phyloP scores from a whole-genome alignment of 2,888 invertebrate species.

The Nephrotoma guestfalica region DNA sequence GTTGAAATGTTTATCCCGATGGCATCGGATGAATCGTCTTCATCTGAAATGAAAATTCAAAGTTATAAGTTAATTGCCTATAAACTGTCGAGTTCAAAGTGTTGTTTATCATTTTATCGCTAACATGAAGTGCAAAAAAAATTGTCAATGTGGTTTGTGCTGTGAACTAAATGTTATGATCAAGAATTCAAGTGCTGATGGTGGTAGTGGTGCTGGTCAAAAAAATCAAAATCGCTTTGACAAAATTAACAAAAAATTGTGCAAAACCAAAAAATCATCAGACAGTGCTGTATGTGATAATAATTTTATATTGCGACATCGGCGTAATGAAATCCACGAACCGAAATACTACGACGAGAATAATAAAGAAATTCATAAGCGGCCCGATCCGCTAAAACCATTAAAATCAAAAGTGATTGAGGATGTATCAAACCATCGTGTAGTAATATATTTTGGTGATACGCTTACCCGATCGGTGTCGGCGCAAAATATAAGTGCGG shows the following conservation, averaged over 20 bases:
- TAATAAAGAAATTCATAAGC: not conserved
- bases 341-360: not conserved
- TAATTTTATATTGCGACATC: slow-evolving; percentile 36
- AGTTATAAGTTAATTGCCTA: not conserved
- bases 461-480: slow-evolving; percentile 35
- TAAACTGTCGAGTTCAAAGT: too few species aligned
- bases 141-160: slow-evolving; percentile 61
- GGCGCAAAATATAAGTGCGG: slow-evolving; percentile 6
- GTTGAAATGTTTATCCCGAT: not conserved
- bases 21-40: not conserved
- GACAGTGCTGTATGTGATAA: slow-evolving; percentile 16
- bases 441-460: slow-evolving; percentile 60
- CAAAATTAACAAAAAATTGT: slow-evolving; percentile 21
- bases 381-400: not conserved
- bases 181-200: not conserved
- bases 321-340: slow-evolving; percentile 20
- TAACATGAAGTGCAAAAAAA: slow-evolving; percentile 36
- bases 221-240: slow-evolving; percentile 22
- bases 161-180: slow-evolving; percentile 45
- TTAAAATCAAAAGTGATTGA: not conserved
- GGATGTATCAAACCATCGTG: slow-evolving; percentile 42
- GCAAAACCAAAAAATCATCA: not conserved
- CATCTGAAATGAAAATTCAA: not conserved
- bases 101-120: not conserved
- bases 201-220: slow-evolving; percentile 11